Evolutionary conservation across 2,888 invertebrate species (phyloP).

Genomic region (Eulithis prunata): DNA sequence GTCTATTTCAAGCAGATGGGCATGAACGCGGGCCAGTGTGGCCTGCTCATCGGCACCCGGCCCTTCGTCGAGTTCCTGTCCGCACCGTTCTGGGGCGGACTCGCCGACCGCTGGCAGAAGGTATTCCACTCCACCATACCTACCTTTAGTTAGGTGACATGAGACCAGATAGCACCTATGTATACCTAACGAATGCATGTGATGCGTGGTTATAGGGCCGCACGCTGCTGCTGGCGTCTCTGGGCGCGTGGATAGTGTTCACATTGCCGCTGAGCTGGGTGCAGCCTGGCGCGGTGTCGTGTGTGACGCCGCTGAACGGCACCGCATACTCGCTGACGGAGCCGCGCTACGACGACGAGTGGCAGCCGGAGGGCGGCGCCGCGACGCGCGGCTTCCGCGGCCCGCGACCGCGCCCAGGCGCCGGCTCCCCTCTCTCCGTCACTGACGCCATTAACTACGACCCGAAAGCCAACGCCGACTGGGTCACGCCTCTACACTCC

Average conservation of each 20-base stretch:
- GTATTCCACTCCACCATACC: constrained; percentile 19
- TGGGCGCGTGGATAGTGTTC: constrained; percentile 98
- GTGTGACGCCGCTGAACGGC: constrained; percentile 85
- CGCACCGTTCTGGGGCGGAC: constrained; percentile 98
- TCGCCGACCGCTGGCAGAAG: constrained; percentile 95
- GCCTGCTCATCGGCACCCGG: constrained; percentile 96
- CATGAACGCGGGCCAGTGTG: constrained; percentile 98
- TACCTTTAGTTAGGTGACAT: too few relatives aligned
- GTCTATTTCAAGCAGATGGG: constrained; percentile 99
- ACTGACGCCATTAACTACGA: constrained; percentile 91
- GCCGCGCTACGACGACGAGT: constrained; percentile 80
- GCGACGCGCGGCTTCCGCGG: constrained; percentile 59
- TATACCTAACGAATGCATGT: too few relatives aligned
- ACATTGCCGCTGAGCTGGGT: constrained; percentile 98
- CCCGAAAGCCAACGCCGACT: constrained; percentile 86
- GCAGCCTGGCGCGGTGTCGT: constrained; percentile 96
- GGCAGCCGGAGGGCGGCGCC: constrained; percentile 45
- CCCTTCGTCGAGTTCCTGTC: constrained; percentile 99
- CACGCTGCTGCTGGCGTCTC: constrained; percentile 93
- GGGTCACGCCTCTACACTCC: constrained; percentile 96
- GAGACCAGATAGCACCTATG: too few relatives aligned
- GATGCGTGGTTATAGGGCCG: constrained; percentile 82
- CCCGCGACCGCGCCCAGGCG: constrained; percentile 66
- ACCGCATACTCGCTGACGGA: constrained; percentile 86
- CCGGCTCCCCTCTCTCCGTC: constrained; percentile 89